Percentiles rank a stretch among this genome's conserved stretches.
These are phyloP conservation scores for Rhinatrema bivittatum DNA, from an alignment of 2,797 vertebrate species.

Conservation along the genomic window DNA sequence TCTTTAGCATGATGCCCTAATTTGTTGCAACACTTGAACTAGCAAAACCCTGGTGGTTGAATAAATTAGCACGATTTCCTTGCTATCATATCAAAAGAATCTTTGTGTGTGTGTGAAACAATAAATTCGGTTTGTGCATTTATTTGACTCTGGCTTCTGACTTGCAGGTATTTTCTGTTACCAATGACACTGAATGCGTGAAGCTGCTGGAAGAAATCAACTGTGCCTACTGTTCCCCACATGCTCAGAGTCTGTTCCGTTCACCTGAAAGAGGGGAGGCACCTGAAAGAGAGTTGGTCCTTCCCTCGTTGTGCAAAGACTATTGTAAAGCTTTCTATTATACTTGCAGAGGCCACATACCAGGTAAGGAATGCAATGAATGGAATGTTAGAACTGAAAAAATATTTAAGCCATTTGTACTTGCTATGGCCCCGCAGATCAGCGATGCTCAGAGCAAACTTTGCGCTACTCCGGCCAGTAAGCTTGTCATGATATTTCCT, in stretches of 20 bases:
- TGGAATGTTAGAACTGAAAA: conserved; percentile 3
- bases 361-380: conserved; percentile 75
- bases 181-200: conserved; percentile 95
- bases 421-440: too few species aligned
- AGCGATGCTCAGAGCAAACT: too few species aligned
- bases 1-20: not conserved
- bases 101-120: not conserved
- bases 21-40: not conserved
- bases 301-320: conserved; percentile 89
- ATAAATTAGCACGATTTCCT: conserved; percentile 1
- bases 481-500: too few species aligned
- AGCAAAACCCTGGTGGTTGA: not conserved
- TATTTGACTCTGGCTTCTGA: conserved; percentile 53
- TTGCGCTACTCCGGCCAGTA: too few species aligned
- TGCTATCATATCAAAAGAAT: not conserved
- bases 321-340: conserved; percentile 98
- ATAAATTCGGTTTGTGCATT: conserved; percentile 16
- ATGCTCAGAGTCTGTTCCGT: conserved; percentile 90
- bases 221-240: conserved; percentile 92
- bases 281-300: conserved; percentile 75
- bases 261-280: conserved; percentile 72
- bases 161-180: conserved; percentile 85
- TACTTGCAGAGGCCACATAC: conserved; percentile 89
- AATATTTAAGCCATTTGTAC: too few species aligned
- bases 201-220: conserved; percentile 94